Evolutionary conservation across 2,888 invertebrate genomes (phyloP).

Genomic region (Cephonodes hylas): DNA sequence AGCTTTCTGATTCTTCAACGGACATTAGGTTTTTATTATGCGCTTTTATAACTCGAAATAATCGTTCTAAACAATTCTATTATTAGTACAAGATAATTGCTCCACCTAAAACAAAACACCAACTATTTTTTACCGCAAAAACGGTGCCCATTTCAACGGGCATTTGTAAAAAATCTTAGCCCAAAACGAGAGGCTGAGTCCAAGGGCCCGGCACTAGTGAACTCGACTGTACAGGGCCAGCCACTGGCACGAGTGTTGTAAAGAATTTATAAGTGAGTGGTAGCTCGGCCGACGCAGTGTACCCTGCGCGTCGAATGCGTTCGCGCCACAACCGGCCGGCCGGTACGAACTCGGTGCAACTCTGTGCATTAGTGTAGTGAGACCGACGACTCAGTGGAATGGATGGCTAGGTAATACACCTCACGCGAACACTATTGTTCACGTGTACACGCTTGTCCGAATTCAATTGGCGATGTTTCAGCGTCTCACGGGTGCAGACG

Average conservation of each 20-base stretch:
- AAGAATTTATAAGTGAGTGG: slow-evolving; percentile 76
- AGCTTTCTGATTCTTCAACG: too few relatives aligned
- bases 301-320: slow-evolving; percentile 29
- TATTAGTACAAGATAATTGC: too few relatives aligned
- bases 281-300: slow-evolving; percentile 58
- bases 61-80: too few relatives aligned
- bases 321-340: slow-evolving; percentile 20
- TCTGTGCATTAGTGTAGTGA: slow-evolving; percentile 22
- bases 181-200: slow-evolving; percentile 16
- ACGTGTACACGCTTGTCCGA: not conserved
- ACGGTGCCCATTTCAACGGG: not conserved
- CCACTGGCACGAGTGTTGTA: slow-evolving; percentile 72
- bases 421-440: not conserved
- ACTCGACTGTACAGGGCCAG: slow-evolving; percentile 69
- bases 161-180: not conserved
- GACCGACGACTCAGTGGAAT: slow-evolving; percentile 49
- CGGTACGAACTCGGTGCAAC: slow-evolving; percentile 45
- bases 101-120: too few relatives aligned
- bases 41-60: too few relatives aligned
- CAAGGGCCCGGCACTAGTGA: slow-evolving; percentile 49
- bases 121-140: too few relatives aligned
- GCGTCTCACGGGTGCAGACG: not conserved
- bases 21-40: too few relatives aligned
- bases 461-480: not conserved
- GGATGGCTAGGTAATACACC: slow-evolving; percentile 62